These are phyloP conservation scores for Thalassoma bifasciatum DNA, from an alignment of 2,113 vertebrate species.

Conservation along the genomic window DNA sequence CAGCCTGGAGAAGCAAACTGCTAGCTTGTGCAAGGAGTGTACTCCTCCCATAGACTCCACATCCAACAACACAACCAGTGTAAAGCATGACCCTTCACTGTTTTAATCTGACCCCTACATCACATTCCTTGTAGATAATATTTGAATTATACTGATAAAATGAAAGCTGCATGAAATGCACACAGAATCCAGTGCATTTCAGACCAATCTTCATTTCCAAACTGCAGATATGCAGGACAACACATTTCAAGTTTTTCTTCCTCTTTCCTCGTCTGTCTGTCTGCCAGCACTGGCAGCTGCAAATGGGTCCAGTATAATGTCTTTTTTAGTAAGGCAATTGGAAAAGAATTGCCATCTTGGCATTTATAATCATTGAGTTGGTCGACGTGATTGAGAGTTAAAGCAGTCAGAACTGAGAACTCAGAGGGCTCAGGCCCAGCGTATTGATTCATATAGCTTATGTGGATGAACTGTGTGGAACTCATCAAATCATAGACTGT, in stretches of 20 bases:
- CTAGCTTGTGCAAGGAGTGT: background rate
- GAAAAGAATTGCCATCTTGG: slow-evolving; percentile 68
- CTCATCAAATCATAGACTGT: slow-evolving; percentile 58
- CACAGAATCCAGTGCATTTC: slow-evolving; percentile 26
- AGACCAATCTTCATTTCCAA: slow-evolving; percentile 7
- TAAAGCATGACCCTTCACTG: too few species aligned
- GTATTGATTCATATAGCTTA: slow-evolving; percentile 67
- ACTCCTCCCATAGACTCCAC: background rate
- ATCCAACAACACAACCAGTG: too few species aligned
- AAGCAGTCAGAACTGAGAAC: slow-evolving; percentile 62
- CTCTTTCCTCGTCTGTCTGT: slow-evolving; percentile 28
- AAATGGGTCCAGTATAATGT: slow-evolving; percentile 61
- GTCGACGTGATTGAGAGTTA: slow-evolving; percentile 72
- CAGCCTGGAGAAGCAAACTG: background rate
- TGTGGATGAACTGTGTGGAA: slow-evolving; percentile 57
- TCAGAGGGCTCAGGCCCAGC: slow-evolving; percentile 40
- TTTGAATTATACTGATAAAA: background rate
- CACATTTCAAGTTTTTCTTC: slow-evolving; percentile 26
- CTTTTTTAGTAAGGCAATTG: slow-evolving; percentile 68
- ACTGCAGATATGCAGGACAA: slow-evolving; percentile 24
- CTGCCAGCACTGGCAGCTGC: slow-evolving; percentile 41
- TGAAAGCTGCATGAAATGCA: background rate
- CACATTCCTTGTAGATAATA: background rate
- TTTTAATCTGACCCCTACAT: background rate
- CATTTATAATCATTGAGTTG: slow-evolving; percentile 70